Conservation (phyloP, 2,797 vertebrate genomes). For the Schizopygopsis pylzovi region DNA sequence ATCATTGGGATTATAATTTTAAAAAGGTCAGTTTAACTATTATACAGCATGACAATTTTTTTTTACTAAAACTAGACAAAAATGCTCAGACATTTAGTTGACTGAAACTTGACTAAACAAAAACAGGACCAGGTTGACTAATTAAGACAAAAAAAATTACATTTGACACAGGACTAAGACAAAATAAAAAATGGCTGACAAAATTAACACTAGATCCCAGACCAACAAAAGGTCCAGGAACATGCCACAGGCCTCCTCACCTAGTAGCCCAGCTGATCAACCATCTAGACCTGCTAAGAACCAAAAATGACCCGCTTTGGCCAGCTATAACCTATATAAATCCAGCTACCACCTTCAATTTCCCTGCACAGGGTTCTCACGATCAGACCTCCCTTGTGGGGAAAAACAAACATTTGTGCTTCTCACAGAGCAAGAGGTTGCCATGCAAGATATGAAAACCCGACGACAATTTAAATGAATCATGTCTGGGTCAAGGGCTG, state of each 20-base stretch:
- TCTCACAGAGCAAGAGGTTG: constrained; percentile 54
- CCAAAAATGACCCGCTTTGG: neutral
- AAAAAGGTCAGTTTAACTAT: neutral
- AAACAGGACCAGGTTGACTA: neutral
- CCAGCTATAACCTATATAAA: neutral
- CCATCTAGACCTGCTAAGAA: too few relatives aligned
- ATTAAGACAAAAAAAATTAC: neutral
- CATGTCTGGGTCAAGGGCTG: constrained; percentile 52
- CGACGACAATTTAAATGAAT: constrained; percentile 64
- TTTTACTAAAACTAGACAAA: neutral
- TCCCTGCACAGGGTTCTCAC: constrained; percentile 70
- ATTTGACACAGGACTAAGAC: neutral
- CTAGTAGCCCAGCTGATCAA: too few relatives aligned
- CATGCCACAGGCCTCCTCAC: neutral
- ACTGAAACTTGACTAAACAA: neutral
- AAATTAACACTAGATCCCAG: neutral
- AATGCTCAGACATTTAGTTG: neutral
- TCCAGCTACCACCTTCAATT: neutral
- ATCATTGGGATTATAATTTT: neutral
- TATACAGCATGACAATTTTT: neutral
- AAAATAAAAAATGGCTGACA: neutral
- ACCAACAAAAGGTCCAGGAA: neutral
- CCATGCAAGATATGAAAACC: constrained; percentile 61
- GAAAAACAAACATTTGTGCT: constrained; percentile 72
- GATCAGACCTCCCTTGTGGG: constrained; percentile 50